A percentile compares a stretch with the other conserved stretches of the same genome.
Conservation (phyloP, 2,797 vertebrate genomes). For the Artibeus jamaicensis region DNA sequence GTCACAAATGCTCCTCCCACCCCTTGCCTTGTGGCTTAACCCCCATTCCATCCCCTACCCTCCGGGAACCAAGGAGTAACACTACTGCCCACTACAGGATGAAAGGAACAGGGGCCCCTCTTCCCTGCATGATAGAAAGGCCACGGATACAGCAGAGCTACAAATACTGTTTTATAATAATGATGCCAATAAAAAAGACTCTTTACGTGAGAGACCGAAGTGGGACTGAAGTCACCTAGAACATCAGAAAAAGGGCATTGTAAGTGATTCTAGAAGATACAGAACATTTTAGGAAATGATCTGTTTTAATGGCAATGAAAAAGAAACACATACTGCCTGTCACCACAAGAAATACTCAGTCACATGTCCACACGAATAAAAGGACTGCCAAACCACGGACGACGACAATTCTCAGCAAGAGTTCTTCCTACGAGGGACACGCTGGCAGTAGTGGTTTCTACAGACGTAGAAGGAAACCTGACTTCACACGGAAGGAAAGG, state of each 20-base stretch:
- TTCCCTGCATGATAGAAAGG: background rate
- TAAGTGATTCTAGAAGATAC: background rate
- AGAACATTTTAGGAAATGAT: background rate
- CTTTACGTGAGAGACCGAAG: background rate
- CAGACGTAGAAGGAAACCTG: background rate
- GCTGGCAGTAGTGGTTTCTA: background rate
- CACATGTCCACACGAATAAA: conserved; percentile 1
- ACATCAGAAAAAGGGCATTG: background rate
- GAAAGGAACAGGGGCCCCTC: background rate
- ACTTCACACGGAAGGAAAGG: background rate
- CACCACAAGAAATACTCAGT: conserved; percentile 17
- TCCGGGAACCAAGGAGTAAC: background rate
- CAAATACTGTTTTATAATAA: background rate
- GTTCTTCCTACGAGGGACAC: background rate
- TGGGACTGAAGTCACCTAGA: background rate
- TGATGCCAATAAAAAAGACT: background rate
- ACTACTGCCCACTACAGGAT: background rate
- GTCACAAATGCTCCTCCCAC: background rate
- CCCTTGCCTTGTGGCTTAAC: background rate
- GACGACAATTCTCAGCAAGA: background rate
- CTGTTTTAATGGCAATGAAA: background rate
- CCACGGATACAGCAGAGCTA: background rate
- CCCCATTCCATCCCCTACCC: background rate
- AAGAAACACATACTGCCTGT: conserved; percentile 24
- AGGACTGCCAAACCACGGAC: background rate